Evolutionary conservation across 2,888 invertebrate species (phyloP).

Genomic region (Drosophila setosimentum): DNA sequence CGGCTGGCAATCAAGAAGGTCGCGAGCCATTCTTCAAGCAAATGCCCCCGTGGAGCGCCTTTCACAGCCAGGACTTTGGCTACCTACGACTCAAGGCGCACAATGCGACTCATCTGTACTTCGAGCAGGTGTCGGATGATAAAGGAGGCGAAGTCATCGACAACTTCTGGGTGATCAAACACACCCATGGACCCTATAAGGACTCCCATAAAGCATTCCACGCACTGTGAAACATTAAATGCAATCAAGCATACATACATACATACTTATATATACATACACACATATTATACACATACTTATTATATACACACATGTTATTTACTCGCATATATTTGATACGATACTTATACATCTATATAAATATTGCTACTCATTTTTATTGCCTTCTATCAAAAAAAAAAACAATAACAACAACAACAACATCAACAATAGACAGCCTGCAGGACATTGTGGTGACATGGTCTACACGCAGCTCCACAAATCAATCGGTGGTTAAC

Average conservation of each 20-base stretch:
- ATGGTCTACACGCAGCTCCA: constrained; percentile 92
- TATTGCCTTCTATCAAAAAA: neutral
- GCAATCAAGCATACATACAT: neutral
- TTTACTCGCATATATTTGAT: neutral
- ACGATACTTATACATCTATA: neutral
- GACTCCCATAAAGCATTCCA: constrained; percentile 11
- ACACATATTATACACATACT: neutral
- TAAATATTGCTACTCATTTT: constrained; percentile 18
- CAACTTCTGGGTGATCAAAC: constrained; percentile 89
- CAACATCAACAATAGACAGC: constrained; percentile 86
- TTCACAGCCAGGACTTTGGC: constrained; percentile 95
- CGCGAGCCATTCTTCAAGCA: constrained; percentile 90
- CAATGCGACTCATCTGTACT: constrained; percentile 93
- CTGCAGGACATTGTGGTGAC: constrained; percentile 91
- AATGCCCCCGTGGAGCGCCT: constrained; percentile 92
- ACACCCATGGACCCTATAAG: constrained; percentile 83
- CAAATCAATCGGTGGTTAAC: constrained; percentile 89
- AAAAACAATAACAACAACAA: constrained; percentile 77
- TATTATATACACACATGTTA: neutral
- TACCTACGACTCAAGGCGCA: constrained; percentile 93
- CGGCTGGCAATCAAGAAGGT: constrained; percentile 94
- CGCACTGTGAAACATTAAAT: constrained; percentile 10
- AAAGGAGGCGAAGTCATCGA: constrained; percentile 89
- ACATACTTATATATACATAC: neutral
- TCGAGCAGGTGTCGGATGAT: constrained; percentile 95